Conservation (phyloP, 2,888 invertebrate species). For the Rhorus exstirpatorius region DNA sequence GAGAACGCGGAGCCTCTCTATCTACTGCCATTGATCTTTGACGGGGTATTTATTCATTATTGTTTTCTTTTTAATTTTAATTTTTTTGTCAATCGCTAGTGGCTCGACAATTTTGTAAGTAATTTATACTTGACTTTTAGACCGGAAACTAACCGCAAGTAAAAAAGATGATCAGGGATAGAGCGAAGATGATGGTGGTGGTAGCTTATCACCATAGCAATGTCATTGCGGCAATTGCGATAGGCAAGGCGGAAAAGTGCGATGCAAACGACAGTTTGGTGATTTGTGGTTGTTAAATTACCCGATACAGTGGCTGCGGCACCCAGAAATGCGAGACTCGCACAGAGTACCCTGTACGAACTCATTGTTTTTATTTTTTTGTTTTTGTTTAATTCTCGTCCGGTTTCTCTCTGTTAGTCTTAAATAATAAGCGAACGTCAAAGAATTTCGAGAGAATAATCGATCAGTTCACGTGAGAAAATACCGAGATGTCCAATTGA, state of each 20-base stretch:
- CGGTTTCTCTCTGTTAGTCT: slow-evolving; percentile 1
- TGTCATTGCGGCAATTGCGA: slow-evolving; percentile 24
- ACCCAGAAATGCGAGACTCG: slow-evolving; percentile 65
- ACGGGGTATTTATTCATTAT: background rate
- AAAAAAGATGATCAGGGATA: slow-evolving; percentile 21
- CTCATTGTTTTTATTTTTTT: slow-evolving; percentile 42
- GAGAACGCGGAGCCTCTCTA: slow-evolving; percentile 29
- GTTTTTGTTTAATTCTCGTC: background rate
- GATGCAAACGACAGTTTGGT: slow-evolving; percentile 50
- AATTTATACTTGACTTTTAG: background rate
- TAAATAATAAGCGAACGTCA: slow-evolving; percentile 6
- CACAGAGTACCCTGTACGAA: slow-evolving; percentile 38
- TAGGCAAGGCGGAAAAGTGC: slow-evolving; percentile 49
- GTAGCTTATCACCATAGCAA: slow-evolving; percentile 32
- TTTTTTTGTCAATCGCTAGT: slow-evolving; percentile 6
- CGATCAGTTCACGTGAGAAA: slow-evolving; percentile 4
- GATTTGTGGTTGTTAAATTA: slow-evolving; percentile 48
- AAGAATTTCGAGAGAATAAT: background rate
- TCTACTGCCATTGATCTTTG: slow-evolving; percentile 22
- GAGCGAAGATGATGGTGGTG: slow-evolving; percentile 44
- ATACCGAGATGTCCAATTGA: slow-evolving; percentile 27
- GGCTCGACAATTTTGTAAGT: slow-evolving; percentile 12
- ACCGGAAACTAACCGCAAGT: slow-evolving; percentile 27
- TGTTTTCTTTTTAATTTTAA: slow-evolving; percentile 4
- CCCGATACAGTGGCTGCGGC: slow-evolving; percentile 57